Evolutionary conservation across 2,113 vertebrate species (phyloP), one percentile per base, ranked within the genome.

Genomic region (Patagioenas fasciata): DNA sequence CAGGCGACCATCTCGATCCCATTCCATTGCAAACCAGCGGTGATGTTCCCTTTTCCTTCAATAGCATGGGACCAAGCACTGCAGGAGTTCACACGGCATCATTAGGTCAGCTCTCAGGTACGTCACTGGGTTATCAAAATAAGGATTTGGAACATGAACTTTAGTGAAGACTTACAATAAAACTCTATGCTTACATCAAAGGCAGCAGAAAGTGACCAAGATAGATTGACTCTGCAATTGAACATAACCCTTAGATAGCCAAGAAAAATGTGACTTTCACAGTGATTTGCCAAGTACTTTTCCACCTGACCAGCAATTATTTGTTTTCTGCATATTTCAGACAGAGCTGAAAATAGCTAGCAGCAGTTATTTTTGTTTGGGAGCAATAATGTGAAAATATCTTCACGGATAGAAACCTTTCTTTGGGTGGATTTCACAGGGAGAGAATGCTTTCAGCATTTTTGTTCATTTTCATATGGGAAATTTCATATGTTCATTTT

Each of bases 321-420:
- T 85, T 86, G 16, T 79, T 93, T 94, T 78, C 88, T 88, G 53
- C n/a, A 16, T 84, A 51, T 88, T 84, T 93, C 60, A 85, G 26
- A 50, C 14, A 73, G 42, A 94, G 15, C 56, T 88, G 75, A 94
- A 91, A 96, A 90, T 64, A 93, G 42, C 47, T 38, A 25, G 17
- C 26, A 80, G 47, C 23, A 32, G 24, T 66, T 93, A 75, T 50
- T 94, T 95, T 94, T 91, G 40, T 79, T 92, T 72, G 53, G 29
- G 16, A 85, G 40, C 14, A 81, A 16, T 28, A 65, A 31, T 1
- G 14, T 62, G 54, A 58, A 69, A 77, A 14, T 34, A 60, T 32
- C 42, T 88, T 78, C 66, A 66, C 32, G 60, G 40, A 32, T 11
- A 80, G 71, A 62, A 93, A 38, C 7, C 7, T 42, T 88, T 31